These are phyloP conservation scores for Plebejus argus DNA, from an alignment of 2,888 invertebrate genomes.

Conservation along the genomic window DNA sequence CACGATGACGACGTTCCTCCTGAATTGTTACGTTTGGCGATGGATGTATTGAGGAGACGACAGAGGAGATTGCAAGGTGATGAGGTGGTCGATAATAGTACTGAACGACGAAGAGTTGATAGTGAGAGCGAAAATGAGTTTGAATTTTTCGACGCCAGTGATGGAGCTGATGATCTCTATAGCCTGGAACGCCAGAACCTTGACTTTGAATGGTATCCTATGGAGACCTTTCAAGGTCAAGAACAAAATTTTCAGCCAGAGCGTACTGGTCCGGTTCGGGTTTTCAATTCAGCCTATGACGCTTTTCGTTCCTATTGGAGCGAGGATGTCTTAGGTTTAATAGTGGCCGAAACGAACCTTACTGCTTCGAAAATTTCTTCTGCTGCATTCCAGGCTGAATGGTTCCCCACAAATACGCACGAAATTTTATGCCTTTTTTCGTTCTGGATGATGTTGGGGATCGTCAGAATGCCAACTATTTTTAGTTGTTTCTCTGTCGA, in stretches of 20 bases:
- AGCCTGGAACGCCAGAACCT: neutral
- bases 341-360: neutral
- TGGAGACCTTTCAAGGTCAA: slow-evolving; percentile 7
- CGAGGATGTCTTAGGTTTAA: no score
- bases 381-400: slow-evolving; percentile 6
- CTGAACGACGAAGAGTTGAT: neutral
- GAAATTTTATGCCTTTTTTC: no score
- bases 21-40: slow-evolving; percentile 18
- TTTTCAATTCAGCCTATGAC: no score
- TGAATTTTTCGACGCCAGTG: no score
- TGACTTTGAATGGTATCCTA: neutral
- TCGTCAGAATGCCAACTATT: slow-evolving; percentile 1
- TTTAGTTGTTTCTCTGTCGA: no score
- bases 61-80: neutral
- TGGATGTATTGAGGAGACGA: slow-evolving; percentile 12
- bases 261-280: neutral
- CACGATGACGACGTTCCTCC: neutral
- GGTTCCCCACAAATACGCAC: neutral
- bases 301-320: no score
- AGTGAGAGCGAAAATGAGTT: neutral
- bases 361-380: slow-evolving; percentile 25
- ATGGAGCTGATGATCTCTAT: neutral
- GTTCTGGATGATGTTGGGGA: no score
- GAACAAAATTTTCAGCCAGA: neutral
- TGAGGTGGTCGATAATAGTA: neutral